Conservation (phyloP, 2,888 invertebrate genomes). For the Stratiomys singularior region DNA sequence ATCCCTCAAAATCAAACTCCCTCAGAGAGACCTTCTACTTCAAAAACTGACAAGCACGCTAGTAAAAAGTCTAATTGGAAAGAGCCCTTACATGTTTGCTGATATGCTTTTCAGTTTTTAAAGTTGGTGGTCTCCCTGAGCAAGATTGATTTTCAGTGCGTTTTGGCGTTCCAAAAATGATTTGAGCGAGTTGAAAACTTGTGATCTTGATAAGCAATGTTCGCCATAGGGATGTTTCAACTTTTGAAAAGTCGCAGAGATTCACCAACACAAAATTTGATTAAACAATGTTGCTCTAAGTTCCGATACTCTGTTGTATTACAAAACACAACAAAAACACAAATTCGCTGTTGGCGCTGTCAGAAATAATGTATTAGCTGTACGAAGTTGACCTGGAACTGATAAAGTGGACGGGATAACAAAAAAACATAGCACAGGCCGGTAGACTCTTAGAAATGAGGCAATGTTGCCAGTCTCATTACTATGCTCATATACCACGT, state of each 20-base stretch:
- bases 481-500: conserved; percentile 11
- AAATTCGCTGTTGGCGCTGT: background rate
- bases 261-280: conserved; percentile 21
- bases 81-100: conserved; percentile 7
- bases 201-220: background rate
- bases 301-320: background rate
- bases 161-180: conserved; percentile 1
- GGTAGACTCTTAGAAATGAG: background rate
- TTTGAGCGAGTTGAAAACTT: background rate
- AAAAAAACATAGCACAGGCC: background rate
- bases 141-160: background rate
- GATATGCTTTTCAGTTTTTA: background rate
- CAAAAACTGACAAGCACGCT: no score
- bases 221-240: background rate
- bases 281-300: conserved; percentile 10
- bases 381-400: conserved; percentile 9
- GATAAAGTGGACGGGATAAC: background rate
- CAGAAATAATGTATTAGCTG: background rate
- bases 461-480: conserved; percentile 4
- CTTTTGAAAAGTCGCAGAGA: background rate
- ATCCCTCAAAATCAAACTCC: no score
- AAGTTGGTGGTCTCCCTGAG: conserved; percentile 5
- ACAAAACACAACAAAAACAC: conserved; percentile 5
- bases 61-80: no score
- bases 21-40: no score